A percentile compares a stretch with the other conserved stretches of the same genome.
These are phyloP conservation scores for Phortica magna DNA, from an alignment of 2,888 invertebrate genomes.

Conservation along the genomic window DNA sequence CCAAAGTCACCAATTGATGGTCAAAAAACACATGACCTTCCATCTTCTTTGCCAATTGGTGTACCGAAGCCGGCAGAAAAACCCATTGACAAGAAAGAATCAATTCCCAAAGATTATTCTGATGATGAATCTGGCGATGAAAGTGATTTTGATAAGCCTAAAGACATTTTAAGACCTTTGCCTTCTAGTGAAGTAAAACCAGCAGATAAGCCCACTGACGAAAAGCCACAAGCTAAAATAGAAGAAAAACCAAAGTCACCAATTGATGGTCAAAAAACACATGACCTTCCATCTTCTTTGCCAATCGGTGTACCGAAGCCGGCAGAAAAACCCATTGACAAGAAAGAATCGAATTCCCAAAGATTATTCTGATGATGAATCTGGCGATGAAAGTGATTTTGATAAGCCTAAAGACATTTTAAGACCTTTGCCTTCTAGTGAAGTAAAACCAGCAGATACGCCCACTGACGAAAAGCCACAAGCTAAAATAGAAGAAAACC, in stretches of 20 bases:
- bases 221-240: background rate
- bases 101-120: constrained; percentile 14
- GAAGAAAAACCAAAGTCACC: background rate
- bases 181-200: background rate
- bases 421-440: too few relatives aligned
- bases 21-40: background rate
- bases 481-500: too few relatives aligned
- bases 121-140: constrained; percentile 25
- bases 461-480: too few relatives aligned
- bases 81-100: background rate
- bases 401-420: too few relatives aligned
- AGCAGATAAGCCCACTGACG: background rate
- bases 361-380: background rate
- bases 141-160: background rate
- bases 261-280: background rate
- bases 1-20: too few relatives aligned
- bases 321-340: background rate
- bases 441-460: too few relatives aligned
- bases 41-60: background rate
- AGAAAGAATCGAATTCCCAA: background rate
- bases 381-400: background rate
- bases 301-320: constrained; percentile 7
- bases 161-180: background rate
- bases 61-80: background rate
- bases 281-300: background rate